A percentile compares a stretch with the other conserved stretches of the same genome.
Evolutionary conservation across 2,797 vertebrate genomes (phyloP).

Genomic region (Mastacembelus armatus): DNA sequence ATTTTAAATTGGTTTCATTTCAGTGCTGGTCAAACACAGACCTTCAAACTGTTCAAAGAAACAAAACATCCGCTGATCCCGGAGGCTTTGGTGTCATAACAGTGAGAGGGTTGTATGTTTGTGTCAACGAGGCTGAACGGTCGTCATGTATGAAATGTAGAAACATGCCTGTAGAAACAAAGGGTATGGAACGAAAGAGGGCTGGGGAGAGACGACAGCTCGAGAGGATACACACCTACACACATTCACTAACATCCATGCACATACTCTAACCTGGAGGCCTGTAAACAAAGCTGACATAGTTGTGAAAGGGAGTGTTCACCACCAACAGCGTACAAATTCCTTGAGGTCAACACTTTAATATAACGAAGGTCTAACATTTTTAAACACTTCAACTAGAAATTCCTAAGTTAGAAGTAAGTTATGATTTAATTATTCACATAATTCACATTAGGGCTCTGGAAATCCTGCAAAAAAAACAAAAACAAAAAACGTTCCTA

Average conservation of each 20-base stretch:
- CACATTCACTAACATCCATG: not conserved
- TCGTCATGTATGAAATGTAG: conserved; percentile 14
- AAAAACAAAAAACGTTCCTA: no score
- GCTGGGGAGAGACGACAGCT: conserved; percentile 40
- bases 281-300: not conserved
- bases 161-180: conserved; percentile 21
- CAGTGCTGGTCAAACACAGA: no score
- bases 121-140: conserved; percentile 12
- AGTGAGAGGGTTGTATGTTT: not conserved
- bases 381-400: no score
- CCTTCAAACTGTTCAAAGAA: not conserved
- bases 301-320: no score
- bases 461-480: no score
- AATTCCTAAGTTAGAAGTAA: no score
- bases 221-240: not conserved
- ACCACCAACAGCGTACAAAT: no score
- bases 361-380: no score
- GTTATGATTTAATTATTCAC: no score
- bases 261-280: conserved; percentile 20
- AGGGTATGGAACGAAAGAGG: not conserved
- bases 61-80: not conserved
- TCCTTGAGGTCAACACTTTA: no score
- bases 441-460: no score
- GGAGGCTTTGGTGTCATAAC: not conserved
- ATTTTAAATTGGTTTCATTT: not conserved